Percentiles rank a stretch among this genome's conserved stretches.
Evolutionary conservation across 1,140 invertebrate species (phyloP).

Genomic region (Amyelois transitella): DNA sequence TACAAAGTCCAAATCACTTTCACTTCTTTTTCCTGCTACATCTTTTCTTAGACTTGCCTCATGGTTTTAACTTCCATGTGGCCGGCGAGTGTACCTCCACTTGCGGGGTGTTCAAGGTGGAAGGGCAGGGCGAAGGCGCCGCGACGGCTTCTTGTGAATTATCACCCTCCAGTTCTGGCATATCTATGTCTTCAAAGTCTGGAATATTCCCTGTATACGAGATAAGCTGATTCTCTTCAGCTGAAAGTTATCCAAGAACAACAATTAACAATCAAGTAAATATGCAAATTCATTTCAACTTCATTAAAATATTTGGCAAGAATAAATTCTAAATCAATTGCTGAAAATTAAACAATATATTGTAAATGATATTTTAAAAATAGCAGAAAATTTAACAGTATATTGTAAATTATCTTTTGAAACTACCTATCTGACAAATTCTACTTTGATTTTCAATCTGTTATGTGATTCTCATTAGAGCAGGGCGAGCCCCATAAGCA

Average conservation of each 20-base stretch:
- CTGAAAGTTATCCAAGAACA: slow-evolving; percentile 67
- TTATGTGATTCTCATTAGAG: too few species aligned
- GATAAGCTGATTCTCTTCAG: slow-evolving; percentile 71
- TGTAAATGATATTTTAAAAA: background rate
- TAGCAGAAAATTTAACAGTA: background rate
- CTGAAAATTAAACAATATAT: background rate
- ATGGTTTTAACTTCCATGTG: slow-evolving; percentile 30
- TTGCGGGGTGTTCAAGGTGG: slow-evolving; percentile 63
- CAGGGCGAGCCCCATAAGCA: too few species aligned
- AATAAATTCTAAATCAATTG: background rate
- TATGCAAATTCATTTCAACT: background rate
- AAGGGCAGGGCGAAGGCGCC: slow-evolving; percentile 37
- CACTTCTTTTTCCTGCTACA: slow-evolving; percentile 11
- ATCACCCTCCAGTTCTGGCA: slow-evolving; percentile 57
- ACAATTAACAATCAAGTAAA: slow-evolving; percentile 2
- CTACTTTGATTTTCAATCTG: background rate
- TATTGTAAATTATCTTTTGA: background rate
- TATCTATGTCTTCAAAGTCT: slow-evolving; percentile 68
- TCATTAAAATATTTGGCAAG: background rate
- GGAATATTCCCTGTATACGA: slow-evolving; percentile 72
- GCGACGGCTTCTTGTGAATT: slow-evolving; percentile 36
- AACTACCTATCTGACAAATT: background rate
- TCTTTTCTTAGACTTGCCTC: slow-evolving; percentile 22
- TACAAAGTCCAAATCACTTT: slow-evolving; percentile 5
- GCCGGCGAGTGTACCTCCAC: slow-evolving; percentile 43